Percentiles rank a stretch among this genome's conserved stretches.
Conservation (phyloP, 2,113 vertebrate species). For the Fukomys damarensis region DNA sequence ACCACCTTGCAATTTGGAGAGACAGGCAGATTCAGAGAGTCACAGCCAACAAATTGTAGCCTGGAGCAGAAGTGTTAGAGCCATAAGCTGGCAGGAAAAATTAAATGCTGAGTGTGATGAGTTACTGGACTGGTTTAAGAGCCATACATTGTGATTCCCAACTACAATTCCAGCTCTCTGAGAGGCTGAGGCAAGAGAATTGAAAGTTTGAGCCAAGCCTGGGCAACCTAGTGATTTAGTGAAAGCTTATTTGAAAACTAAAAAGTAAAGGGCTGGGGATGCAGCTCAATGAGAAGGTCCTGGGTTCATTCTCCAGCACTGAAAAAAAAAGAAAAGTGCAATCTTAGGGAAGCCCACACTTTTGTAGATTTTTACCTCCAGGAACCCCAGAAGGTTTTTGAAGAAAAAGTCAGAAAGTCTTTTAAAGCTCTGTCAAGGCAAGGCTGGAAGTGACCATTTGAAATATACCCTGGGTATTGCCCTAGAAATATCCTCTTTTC, state of each 20-base stretch:
- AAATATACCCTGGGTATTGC: background rate
- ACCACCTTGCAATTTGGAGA: background rate
- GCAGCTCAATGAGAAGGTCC: background rate
- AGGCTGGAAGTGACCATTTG: background rate
- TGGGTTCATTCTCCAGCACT: background rate
- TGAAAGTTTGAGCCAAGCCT: background rate
- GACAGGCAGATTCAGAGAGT: background rate
- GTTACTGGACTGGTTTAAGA: background rate
- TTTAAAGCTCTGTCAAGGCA: background rate
- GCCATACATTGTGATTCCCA: background rate
- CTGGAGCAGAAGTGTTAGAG: background rate
- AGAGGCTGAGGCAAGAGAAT: background rate
- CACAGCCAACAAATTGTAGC: background rate
- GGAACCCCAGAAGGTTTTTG: background rate
- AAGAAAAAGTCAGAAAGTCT: background rate
- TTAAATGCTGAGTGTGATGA: background rate
- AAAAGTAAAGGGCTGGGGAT: background rate
- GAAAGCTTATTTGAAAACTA: background rate
- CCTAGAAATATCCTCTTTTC: background rate
- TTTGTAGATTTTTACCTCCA: background rate
- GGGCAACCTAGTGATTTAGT: background rate
- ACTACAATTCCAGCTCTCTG: background rate
- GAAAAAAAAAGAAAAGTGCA: background rate
- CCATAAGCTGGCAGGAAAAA: background rate
- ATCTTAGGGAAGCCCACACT: background rate